These are phyloP conservation scores for Barnardius zonarius DNA, from an alignment of 2,113 vertebrate genomes.

Conservation along the genomic window DNA sequence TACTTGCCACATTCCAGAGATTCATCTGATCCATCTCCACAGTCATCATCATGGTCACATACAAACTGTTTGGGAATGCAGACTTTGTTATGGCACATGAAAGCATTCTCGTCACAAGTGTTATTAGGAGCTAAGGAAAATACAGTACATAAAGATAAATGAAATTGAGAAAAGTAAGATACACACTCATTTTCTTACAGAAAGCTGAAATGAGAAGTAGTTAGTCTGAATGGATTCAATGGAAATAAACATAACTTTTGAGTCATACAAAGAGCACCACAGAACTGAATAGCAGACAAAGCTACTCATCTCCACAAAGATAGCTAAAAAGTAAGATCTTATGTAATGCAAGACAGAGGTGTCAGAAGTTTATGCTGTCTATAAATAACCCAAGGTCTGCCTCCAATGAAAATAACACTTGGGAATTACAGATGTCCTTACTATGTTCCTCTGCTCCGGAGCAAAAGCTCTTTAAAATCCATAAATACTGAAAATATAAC, in stretches of 20 bases:
- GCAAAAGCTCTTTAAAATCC: background rate
- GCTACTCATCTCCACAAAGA: background rate
- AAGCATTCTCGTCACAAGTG: conserved; percentile 93
- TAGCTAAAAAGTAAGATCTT: background rate
- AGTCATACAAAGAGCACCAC: background rate
- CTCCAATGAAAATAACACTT: background rate
- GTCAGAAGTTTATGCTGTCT: background rate
- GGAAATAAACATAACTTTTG: background rate
- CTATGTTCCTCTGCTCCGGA: background rate
- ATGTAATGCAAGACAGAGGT: background rate
- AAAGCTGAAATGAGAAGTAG: background rate
- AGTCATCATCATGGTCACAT: conserved; percentile 96
- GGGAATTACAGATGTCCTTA: background rate
- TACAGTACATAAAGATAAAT: conserved; percentile 15
- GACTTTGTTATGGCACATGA: conserved; percentile 89
- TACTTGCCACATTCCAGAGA: conserved; percentile 90
- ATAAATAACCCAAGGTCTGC: background rate
- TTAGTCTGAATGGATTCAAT: background rate
- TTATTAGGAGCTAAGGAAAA: conserved; percentile 89
- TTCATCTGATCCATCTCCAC: conserved; percentile 95
- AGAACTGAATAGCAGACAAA: background rate
- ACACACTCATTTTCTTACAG: background rate
- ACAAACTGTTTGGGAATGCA: conserved; percentile 93
- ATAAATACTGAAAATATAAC: background rate
- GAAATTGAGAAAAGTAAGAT: background rate